phyloP scores from a whole-genome alignment of 1,140 invertebrate genomes.

The Epicauta chinensis region DNA sequence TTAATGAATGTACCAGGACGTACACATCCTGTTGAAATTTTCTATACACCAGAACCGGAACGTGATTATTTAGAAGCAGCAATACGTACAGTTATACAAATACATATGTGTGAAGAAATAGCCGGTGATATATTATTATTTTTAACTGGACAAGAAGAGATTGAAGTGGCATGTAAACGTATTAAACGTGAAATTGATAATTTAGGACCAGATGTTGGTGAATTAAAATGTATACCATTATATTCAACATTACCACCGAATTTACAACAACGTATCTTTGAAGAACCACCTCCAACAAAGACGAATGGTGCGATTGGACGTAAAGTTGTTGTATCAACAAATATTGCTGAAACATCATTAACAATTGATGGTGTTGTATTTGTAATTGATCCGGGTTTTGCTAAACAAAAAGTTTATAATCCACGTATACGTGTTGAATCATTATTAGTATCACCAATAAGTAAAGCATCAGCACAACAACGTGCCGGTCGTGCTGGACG shows the following conservation, averaged over 20 bases:
- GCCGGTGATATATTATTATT: conserved; percentile 92
- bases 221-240: conserved; percentile 96
- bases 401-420: conserved; percentile 99
- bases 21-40: conserved; percentile 97
- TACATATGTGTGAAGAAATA: conserved; percentile 97
- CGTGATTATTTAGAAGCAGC: conserved; percentile 97
- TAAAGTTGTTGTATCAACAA: conserved; percentile 97
- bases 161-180: conserved; percentile 98
- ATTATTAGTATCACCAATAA: conserved; percentile 95
- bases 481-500: conserved; percentile 94
- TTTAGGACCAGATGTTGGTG: conserved; percentile 92
- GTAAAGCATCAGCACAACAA: conserved; percentile 99
- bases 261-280: conserved; percentile 96
- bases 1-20: conserved; percentile 97
- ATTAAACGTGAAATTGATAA: conserved; percentile 97
- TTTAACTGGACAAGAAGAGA: conserved; percentile 93
- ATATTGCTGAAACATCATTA: conserved; percentile 98
- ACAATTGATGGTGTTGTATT: conserved; percentile 99
- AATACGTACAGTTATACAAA: conserved; percentile 97
- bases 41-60: conserved; percentile 98
- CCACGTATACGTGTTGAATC: conserved; percentile 96
- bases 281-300: conserved; percentile 87
- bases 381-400: conserved; percentile 99
- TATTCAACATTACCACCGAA: conserved; percentile 98
- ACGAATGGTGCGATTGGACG: conserved; percentile 91